phyloP scores from a whole-genome alignment of 2,797 vertebrate genomes.

The Chaetodon trifasciatus region DNA sequence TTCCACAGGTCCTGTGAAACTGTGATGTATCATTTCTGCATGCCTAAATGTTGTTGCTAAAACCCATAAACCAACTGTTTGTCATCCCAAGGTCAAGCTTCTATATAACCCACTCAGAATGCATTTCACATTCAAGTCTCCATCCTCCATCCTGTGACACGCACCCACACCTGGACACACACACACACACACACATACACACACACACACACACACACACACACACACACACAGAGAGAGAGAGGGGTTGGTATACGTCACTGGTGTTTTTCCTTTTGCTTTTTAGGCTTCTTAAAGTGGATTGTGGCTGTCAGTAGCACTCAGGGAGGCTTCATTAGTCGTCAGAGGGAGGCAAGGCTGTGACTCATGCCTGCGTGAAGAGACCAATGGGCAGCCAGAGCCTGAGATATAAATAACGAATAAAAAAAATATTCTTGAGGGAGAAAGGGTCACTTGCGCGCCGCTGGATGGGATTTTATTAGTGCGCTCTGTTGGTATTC shows the following conservation, averaged over 20 bases:
- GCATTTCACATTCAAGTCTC: conserved; percentile 39
- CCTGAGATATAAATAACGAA: conserved; percentile 85
- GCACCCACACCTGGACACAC: conserved; percentile 63
- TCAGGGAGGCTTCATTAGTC: conserved; percentile 80
- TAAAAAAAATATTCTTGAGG: conserved; percentile 82
- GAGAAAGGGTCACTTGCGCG: conserved; percentile 81
- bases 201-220: conserved; percentile 49
- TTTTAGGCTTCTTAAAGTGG: conserved; percentile 74
- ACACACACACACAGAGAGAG: not conserved
- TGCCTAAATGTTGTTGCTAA: conserved; percentile 2
- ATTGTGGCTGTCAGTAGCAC: conserved; percentile 75
- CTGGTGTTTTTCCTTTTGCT: conserved; percentile 58
- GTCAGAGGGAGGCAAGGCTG: conserved; percentile 84
- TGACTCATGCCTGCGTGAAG: conserved; percentile 88
- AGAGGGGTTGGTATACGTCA: conserved; percentile 55
- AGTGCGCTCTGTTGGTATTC: conserved; percentile 84
- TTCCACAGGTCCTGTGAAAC: conserved; percentile 30
- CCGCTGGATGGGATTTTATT: conserved; percentile 77
- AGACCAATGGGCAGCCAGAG: conserved; percentile 83
- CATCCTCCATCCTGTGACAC: conserved; percentile 49
- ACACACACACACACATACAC: conserved; percentile 43
- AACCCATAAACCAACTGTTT: conserved; percentile 44
- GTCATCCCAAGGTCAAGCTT: conserved; percentile 66
- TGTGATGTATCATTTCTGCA: not conserved
- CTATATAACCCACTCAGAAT: conserved; percentile 27